Evolutionary conservation across 2,797 vertebrate species (phyloP).

Genomic region (Vultur gryphus): DNA sequence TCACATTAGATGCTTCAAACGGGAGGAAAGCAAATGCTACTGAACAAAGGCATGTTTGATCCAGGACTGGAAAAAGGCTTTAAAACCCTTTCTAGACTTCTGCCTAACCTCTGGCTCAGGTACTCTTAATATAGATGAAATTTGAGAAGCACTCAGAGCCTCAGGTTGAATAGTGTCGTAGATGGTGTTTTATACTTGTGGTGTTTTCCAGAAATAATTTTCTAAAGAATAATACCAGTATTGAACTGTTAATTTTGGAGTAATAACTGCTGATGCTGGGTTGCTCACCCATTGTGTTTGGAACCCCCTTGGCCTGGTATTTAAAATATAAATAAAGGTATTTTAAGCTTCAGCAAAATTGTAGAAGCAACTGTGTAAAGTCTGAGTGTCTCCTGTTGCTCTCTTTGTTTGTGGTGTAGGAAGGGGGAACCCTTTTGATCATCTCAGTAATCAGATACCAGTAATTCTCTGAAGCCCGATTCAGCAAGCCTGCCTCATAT

Average conservation of each 20-base stretch:
- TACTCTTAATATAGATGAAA: not conserved
- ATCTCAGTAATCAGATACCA: not conserved
- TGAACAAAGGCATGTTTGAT: not conserved
- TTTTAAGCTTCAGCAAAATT: not conserved
- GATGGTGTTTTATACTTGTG: not conserved
- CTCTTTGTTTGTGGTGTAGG: not conserved
- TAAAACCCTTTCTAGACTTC: not conserved
- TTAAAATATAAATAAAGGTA: not conserved
- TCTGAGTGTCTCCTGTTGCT: not conserved
- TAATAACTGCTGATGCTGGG: not conserved
- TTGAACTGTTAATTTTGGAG: not conserved
- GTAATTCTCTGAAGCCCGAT: not conserved
- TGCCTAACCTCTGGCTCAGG: not conserved
- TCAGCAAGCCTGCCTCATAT: not conserved
- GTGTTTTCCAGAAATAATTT: not conserved
- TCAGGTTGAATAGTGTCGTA: not conserved
- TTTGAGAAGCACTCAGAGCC: not conserved
- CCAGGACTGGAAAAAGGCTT: not conserved
- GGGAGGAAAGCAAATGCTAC: not conserved
- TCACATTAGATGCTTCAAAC: not conserved
- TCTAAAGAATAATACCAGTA: not conserved
- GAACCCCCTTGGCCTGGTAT: not conserved
- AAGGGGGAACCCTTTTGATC: constrained; percentile 23
- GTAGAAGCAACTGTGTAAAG: not conserved
- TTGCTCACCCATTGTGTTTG: not conserved